Base-by-base conservation (phyloP, 2,113 vertebrate genomes). In the Alosa alosa region DNA sequence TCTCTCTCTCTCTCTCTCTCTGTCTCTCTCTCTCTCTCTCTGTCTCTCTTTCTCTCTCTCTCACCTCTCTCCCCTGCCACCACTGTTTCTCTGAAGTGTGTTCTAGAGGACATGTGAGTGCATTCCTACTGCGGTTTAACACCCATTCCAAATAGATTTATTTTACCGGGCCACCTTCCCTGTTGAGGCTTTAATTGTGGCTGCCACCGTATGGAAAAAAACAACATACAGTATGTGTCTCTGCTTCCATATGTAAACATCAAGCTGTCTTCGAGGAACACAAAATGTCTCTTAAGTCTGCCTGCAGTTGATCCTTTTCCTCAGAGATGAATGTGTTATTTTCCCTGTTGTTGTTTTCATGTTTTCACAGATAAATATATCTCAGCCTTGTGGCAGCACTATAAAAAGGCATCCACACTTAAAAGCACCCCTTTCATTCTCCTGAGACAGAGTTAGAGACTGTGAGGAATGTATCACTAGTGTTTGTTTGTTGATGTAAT, bases 331-430 rank as follows among this genome's bases (percentile, higher is more conserved):
- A 36, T 72, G 25, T 72, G 64, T 31, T 72, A 31, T 72, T 72
- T 72, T 72, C 25, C 31, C 31, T 72, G 64, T 72, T 72, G 6
- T 25, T 72, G 64, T 72, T 72, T 72, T 72, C 31, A 1, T 72
- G 31, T 72, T 31, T 36, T 72, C 31, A 36, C n/a, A 72, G 64
- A 72, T 72, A 72, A 72, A 72, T 72, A 72, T 72, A 72, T 72
- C 64, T 68, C 22, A 5, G n/a, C 64, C 22, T 36, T 7, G 31
- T 8, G 64, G 64, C 64, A 72, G 25, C 64, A 25, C 41, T 44
- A 44, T 44, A 9, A 36, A 72, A 36, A 31, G 64, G 64, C 64
- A 72, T 36, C 64, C 64, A 36, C 10, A 72, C 64, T 72, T 72
- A 72, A 72, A 25, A 72, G 64, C 64, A 72, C 13, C n/a, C 64